Conservation (phyloP, 2,113 vertebrate species). For the Gymnorhina tibicen region DNA sequence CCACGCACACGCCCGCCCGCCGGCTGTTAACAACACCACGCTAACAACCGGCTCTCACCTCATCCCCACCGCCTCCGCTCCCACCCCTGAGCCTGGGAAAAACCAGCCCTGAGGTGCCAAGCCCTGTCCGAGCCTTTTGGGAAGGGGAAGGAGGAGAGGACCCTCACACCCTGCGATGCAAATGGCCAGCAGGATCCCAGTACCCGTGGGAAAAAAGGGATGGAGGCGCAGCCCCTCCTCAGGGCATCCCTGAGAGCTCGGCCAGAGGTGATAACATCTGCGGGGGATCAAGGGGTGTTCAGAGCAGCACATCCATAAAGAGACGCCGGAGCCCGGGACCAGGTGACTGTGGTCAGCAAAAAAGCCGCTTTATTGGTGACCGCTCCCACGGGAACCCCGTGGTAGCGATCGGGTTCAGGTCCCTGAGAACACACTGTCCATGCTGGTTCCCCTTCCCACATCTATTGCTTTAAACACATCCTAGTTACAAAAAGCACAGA, state of each 20-base stretch:
- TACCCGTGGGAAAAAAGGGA: slow-evolving; percentile 56
- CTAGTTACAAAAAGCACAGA: slow-evolving; percentile 53
- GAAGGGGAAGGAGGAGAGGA: not conserved
- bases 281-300: not conserved
- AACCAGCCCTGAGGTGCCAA: not conserved
- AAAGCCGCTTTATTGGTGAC: slow-evolving; percentile 86
- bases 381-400: slow-evolving; percentile 73
- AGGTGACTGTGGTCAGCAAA: slow-evolving; percentile 69
- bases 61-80: not conserved
- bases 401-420: slow-evolving; percentile 81
- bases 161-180: not conserved
- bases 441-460: slow-evolving; percentile 25
- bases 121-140: not conserved
- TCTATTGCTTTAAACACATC: slow-evolving; percentile 40
- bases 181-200: not conserved
- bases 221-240: not conserved
- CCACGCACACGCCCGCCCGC: slow-evolving; percentile 29
- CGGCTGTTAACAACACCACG: slow-evolving; percentile 34
- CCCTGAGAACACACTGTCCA: slow-evolving; percentile 85
- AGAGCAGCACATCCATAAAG: not conserved
- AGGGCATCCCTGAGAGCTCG: not conserved
- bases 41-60: slow-evolving; percentile 55
- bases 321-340: slow-evolving; percentile 2
- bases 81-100: slow-evolving; percentile 42
- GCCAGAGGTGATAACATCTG: not conserved